Evolutionary conservation across 2,888 invertebrate species (phyloP), one percentile per base, ranked within the genome.

Genomic region (Yponomeuta plumbellus): DNA sequence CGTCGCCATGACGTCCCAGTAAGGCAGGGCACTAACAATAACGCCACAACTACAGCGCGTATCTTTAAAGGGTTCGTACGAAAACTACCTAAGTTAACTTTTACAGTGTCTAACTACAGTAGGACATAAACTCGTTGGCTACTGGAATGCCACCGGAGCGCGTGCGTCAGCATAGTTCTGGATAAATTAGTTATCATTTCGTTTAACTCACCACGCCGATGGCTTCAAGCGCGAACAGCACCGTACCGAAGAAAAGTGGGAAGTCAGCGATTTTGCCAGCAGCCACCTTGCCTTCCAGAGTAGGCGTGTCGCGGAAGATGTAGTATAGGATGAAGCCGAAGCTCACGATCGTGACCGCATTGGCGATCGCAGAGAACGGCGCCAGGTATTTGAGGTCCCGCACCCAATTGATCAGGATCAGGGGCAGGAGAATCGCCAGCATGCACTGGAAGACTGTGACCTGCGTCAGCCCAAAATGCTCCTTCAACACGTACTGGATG

Each of bases 201-300:
- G 44, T 1, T 52, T 67, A 71, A 92, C 95, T 92, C 83, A 97
- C 96, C 85, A 96, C 96, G 66, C 96, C 96, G 72, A 99, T 98
- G 66, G 98, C 98, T 92, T 99, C 99, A 75, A 99, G 93, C 0
- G 99, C 97, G 82, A 98, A 99, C 64, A 99, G 92, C 0, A 98
- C 98, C 0, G 98, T 99, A 58, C 99, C 98, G 81, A 99, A 98
- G 90, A 97, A 99, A 1, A 99, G 92, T 0, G 99, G 99, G 76
- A 97, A 95, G 66, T 94, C 92, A 44, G 91, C 85, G 2, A 94
- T 78, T 11, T 93, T 86, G 0, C 95, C 96, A 65, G 95, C 92
- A 0, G 94, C 89, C 4, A 91, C 91, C 68, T 94, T 92, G 59
- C 93, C 93, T 11, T 93, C 92, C 1, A 95, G 86, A 0, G 93